Conservation (phyloP, 2,113 vertebrate genomes). For the Shinisaurus crocodilurus region DNA sequence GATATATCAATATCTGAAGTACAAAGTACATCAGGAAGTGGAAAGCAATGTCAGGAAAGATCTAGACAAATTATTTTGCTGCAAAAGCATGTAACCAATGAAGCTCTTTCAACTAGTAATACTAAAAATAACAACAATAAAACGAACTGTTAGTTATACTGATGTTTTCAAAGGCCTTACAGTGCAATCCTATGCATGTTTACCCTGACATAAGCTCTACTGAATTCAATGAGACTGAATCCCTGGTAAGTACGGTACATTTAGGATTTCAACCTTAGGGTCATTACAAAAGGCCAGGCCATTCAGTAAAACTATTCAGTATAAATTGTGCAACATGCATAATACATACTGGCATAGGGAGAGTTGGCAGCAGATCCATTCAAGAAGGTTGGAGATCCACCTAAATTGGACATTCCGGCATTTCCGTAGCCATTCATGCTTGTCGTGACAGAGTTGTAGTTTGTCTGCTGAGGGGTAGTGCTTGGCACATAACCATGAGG, state of each 20-base stretch:
- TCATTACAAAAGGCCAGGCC: not conserved
- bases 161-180: not conserved
- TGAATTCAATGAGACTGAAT: not conserved
- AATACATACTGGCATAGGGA: slow-evolving; percentile 96
- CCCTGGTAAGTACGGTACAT: not conserved
- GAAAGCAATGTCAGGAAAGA: not conserved
- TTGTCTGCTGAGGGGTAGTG: slow-evolving; percentile 96
- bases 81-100: not conserved
- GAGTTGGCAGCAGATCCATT: slow-evolving; percentile 98
- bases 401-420: slow-evolving; percentile 96
- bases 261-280: not conserved
- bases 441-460: slow-evolving; percentile 95
- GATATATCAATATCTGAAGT: not conserved
- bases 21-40: not conserved
- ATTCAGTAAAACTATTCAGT: not conserved
- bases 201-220: not conserved
- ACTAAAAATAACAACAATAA: not conserved
- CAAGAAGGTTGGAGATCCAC: slow-evolving; percentile 95
- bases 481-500: slow-evolving; percentile 97
- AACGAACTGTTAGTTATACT: not conserved
- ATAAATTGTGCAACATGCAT: not conserved
- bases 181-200: not conserved
- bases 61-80: not conserved
- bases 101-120: not conserved
- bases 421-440: slow-evolving; percentile 97